A percentile compares a stretch with the other conserved stretches of the same genome.
phyloP scores from a whole-genome alignment of 2,888 invertebrate species.

The Sylvicola cinctus region DNA sequence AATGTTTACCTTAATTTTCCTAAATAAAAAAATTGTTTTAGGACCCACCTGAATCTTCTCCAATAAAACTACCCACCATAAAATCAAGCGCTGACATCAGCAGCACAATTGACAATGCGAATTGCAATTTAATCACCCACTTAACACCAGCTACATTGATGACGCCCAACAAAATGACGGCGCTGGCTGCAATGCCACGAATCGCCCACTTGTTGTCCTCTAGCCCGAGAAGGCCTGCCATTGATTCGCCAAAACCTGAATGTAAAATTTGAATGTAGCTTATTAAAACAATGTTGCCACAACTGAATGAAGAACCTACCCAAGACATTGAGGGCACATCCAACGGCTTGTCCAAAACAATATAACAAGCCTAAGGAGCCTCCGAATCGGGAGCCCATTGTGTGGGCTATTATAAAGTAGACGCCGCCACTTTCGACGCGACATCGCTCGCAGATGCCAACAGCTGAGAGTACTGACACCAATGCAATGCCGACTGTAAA shows the following conservation, averaged over 20 bases:
- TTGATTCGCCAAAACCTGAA: slow-evolving; percentile 89
- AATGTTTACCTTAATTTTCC: slow-evolving; percentile 3
- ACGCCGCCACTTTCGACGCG: slow-evolving; percentile 94
- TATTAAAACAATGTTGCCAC: too few species aligned
- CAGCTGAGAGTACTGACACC: slow-evolving; percentile 83
- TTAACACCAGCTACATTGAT: slow-evolving; percentile 95
- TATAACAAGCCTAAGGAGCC: slow-evolving; percentile 85
- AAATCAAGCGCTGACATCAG: slow-evolving; percentile 82
- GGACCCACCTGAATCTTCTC: slow-evolving; percentile 43
- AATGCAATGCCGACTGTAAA: slow-evolving; percentile 69
- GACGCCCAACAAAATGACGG: slow-evolving; percentile 65
- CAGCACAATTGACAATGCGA: slow-evolving; percentile 65
- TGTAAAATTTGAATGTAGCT: neutral
- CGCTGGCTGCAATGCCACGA: slow-evolving; percentile 68
- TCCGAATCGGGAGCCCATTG: slow-evolving; percentile 81
- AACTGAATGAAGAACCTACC: slow-evolving; percentile 8
- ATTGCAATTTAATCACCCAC: slow-evolving; percentile 93
- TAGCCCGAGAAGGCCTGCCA: slow-evolving; percentile 62
- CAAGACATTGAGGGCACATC: slow-evolving; percentile 87
- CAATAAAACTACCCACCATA: slow-evolving; percentile 77
- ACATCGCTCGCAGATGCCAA: slow-evolving; percentile 90
- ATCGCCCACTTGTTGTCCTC: slow-evolving; percentile 60
- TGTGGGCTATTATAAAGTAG: slow-evolving; percentile 86
- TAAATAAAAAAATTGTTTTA: neutral
- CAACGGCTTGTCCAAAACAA: slow-evolving; percentile 92